A percentile compares a stretch with the other conserved stretches of the same genome.
phyloP scores from a whole-genome alignment of 1,140 invertebrate genomes.

The Pogonus chalceus region DNA sequence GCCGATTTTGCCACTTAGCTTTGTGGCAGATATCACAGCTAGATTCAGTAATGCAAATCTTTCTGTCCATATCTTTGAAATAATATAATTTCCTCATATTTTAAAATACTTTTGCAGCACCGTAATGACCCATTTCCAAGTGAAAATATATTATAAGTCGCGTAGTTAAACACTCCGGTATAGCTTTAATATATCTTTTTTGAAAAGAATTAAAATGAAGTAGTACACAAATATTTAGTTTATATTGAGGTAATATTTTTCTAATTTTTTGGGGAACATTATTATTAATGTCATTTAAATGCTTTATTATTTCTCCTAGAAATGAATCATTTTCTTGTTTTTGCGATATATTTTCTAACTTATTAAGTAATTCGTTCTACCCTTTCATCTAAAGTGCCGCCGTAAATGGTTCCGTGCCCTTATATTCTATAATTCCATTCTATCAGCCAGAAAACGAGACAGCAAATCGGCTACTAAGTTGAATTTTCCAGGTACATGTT shows the following conservation, averaged over 20 bases:
- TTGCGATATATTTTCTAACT: neutral
- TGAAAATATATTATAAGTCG: conserved; percentile 18
- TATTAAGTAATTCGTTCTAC: neutral
- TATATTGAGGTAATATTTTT: neutral
- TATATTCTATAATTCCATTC: neutral
- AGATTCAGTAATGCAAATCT: conserved; percentile 13
- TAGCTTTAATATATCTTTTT: neutral
- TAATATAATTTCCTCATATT: conserved; percentile 24
- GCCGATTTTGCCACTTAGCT: neutral
- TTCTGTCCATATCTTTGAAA: conserved; percentile 19
- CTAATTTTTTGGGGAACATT: neutral
- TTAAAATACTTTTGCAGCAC: conserved; percentile 23
- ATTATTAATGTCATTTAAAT: neutral
- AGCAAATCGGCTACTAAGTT: conserved; percentile 24
- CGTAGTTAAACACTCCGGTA: conserved; percentile 12
- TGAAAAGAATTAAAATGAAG: neutral
- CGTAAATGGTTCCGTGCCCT: neutral
- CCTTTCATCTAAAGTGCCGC: neutral
- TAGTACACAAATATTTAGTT: neutral
- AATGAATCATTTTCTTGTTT: neutral
- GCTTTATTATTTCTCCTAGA: neutral
- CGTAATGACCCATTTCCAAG: conserved; percentile 25
- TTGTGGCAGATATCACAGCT: conserved; percentile 21
- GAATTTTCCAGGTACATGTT: conserved; percentile 20
- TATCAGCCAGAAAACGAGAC: conserved; percentile 9